Evolutionary conservation across 2,888 invertebrate genomes (phyloP).

Genomic region (Archaeoteleia sp.): DNA sequence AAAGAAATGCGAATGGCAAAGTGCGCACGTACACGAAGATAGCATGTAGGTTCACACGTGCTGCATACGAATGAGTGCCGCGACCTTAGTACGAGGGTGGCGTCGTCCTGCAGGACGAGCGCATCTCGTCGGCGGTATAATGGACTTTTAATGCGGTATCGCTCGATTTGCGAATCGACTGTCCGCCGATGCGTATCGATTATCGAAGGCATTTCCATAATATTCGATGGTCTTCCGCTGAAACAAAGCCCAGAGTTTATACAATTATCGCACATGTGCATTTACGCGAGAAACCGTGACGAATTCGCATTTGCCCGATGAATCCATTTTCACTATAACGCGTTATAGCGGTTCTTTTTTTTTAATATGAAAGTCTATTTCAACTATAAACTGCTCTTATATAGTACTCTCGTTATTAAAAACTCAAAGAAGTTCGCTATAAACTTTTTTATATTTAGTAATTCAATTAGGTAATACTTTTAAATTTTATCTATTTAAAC

Average conservation of each 20-base stretch:
- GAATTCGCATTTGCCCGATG: constrained; percentile 7
- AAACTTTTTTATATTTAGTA: background rate
- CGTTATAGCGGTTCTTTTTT: constrained; percentile 11
- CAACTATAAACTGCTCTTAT: no score
- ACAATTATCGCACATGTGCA: constrained; percentile 17
- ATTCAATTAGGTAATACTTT: background rate
- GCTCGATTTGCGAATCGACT: constrained; percentile 41
- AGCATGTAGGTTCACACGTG: constrained; percentile 24
- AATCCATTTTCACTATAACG: constrained; percentile 2
- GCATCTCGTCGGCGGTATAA: constrained; percentile 34
- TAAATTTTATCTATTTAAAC: background rate
- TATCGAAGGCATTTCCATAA: constrained; percentile 35
- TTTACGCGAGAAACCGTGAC: constrained; percentile 16
- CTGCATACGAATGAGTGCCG: constrained; percentile 38
- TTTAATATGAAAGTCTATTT: background rate
- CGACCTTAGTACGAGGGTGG: constrained; percentile 29
- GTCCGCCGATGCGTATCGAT: constrained; percentile 25
- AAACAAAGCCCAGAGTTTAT: constrained; percentile 25
- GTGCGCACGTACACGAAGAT: constrained; percentile 36
- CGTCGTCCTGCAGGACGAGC: constrained; percentile 12
- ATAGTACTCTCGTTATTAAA: no score
- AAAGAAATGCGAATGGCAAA: constrained; percentile 38
- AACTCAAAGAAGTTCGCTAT: no score
- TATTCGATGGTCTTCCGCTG: constrained; percentile 27
- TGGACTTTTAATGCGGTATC: constrained; percentile 48